Conservation (phyloP, 2,113 vertebrate genomes). For the Cyprinus carpio region DNA sequence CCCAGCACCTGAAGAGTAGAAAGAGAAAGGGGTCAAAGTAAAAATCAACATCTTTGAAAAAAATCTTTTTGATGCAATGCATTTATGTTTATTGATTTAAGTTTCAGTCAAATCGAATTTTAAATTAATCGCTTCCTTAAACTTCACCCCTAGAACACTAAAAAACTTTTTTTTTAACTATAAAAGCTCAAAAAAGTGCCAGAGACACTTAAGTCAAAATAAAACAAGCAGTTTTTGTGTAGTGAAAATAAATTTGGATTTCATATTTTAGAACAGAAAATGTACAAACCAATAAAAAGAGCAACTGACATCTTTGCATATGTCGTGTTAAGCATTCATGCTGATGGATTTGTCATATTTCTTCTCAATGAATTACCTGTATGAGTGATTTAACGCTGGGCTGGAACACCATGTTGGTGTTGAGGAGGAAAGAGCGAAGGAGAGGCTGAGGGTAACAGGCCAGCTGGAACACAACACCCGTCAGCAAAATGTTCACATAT, state of each 20-base stretch:
- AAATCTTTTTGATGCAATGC: neutral
- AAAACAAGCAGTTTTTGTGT: neutral
- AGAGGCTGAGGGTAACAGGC: conserved; percentile 95
- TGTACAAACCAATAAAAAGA: neutral
- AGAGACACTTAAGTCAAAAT: neutral
- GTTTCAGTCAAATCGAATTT: neutral
- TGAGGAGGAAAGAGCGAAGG: conserved; percentile 96
- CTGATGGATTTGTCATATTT: neutral
- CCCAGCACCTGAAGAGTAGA: conserved; percentile 84
- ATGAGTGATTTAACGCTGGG: conserved; percentile 96
- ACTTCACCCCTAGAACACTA: neutral
- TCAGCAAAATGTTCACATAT: conserved; percentile 96
- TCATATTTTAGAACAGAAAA: neutral
- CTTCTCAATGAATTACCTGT: conserved; percentile 78
- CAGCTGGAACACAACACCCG: conserved; percentile 91
- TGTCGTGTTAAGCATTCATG: neutral
- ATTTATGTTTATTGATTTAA: neutral
- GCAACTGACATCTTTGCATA: neutral
- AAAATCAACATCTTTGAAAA: neutral
- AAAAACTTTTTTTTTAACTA: neutral
- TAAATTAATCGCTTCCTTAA: neutral
- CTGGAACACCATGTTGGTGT: conserved; percentile 99
- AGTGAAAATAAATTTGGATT: neutral
- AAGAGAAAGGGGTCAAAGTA: neutral
- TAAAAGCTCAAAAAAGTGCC: neutral